phyloP scores from a whole-genome alignment of 1,140 invertebrate genomes.

The Drosophila tsacasi region DNA sequence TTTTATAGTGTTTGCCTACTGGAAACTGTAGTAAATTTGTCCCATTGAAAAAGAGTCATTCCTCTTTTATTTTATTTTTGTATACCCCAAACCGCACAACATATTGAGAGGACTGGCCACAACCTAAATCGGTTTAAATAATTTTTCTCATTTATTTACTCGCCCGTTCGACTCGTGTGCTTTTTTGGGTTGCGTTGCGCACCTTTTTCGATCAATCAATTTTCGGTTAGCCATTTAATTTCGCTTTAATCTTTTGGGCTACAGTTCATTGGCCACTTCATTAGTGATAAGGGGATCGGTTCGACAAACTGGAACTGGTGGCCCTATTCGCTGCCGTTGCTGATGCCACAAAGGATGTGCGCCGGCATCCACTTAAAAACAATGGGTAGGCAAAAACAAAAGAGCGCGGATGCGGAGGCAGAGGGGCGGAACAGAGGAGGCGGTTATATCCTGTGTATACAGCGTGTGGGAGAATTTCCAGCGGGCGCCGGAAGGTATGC shows the following conservation, averaged over 20 bases:
- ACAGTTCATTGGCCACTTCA: conserved; percentile 82
- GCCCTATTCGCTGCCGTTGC: conserved; percentile 4
- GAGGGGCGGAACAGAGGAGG: background rate
- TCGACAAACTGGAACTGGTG: conserved; percentile 25
- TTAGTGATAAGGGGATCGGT: conserved; percentile 72
- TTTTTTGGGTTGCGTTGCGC: conserved; percentile 24
- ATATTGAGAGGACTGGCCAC: conserved; percentile 26
- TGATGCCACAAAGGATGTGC: conserved; percentile 61
- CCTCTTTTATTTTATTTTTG: conserved; percentile 17
- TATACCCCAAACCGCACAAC: conserved; percentile 21
- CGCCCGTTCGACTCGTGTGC: background rate
- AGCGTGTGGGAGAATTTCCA: conserved; percentile 44
- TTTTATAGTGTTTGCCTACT: background rate
- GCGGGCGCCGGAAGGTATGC: conserved; percentile 62
- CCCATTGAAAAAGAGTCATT: background rate
- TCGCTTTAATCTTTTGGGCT: conserved; percentile 79
- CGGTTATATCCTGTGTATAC: conserved; percentile 5
- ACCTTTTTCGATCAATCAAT: conserved; percentile 82
- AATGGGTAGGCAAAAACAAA: conserved; percentile 74
- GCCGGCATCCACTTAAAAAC: conserved; percentile 78
- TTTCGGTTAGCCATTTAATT: conserved; percentile 72
- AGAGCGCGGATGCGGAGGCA: conserved; percentile 15
- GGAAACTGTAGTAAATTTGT: background rate
- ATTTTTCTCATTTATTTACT: conserved; percentile 48
- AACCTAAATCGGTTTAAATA: conserved; percentile 56